Evolutionary conservation across 2,797 vertebrate genomes (phyloP).

Genomic region (Pangasius larnaudii): DNA sequence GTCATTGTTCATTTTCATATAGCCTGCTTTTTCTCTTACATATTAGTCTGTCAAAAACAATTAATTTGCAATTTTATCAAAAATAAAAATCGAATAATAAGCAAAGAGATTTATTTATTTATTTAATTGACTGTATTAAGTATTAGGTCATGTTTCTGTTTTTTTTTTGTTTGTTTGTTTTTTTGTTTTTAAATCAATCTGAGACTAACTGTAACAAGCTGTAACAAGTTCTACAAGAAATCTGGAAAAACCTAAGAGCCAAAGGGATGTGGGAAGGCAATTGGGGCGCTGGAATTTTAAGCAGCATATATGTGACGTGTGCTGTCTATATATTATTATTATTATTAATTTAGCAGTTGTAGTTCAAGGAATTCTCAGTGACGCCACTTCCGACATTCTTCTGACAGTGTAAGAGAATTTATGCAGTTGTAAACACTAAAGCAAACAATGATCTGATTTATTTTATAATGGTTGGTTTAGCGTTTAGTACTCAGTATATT

Average conservation of each 20-base stretch:
- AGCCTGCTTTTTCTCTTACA: background rate
- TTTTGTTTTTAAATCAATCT: background rate
- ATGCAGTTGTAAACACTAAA: background rate
- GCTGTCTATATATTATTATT: background rate
- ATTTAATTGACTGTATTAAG: background rate
- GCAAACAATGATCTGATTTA: background rate
- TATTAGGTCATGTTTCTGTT: conserved; percentile 2
- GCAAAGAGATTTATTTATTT: background rate
- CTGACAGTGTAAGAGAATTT: background rate
- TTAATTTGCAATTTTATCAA: background rate
- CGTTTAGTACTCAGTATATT: background rate
- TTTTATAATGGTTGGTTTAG: background rate
- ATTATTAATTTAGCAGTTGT: background rate
- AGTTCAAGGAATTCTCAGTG: background rate
- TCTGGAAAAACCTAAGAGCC: background rate
- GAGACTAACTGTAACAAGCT: background rate
- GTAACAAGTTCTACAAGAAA: background rate
- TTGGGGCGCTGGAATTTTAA: background rate
- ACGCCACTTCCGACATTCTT: background rate
- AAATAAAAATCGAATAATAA: background rate
- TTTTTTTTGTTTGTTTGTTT: too few species aligned
- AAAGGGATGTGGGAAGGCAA: background rate
- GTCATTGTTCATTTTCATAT: background rate
- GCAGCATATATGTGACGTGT: too few species aligned
- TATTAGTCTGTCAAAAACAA: background rate